Conservation (phyloP, 1,140 invertebrate species). For the Aricia agestis region DNA sequence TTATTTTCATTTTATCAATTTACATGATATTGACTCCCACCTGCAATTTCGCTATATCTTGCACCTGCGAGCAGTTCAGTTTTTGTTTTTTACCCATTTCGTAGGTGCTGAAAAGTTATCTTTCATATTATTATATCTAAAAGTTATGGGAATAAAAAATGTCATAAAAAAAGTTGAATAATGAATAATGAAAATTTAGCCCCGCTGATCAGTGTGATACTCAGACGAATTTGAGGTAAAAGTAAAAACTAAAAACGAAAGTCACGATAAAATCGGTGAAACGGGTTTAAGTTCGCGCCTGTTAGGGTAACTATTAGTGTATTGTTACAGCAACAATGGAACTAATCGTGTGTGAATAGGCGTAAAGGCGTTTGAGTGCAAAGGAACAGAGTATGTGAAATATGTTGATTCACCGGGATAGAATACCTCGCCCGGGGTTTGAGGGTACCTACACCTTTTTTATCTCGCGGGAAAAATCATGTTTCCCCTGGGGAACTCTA, state of each 20-base stretch:
- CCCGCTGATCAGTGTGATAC: too few species aligned
- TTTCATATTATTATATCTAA: too few species aligned
- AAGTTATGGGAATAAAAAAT: too few species aligned
- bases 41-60: too few species aligned
- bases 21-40: too few species aligned
- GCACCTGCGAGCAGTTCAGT: too few species aligned
- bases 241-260: background rate
- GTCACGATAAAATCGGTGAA: background rate
- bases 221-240: background rate
- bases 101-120: too few species aligned
- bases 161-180: too few species aligned
- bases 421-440: background rate
- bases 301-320: conserved; percentile 2
- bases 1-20: too few species aligned
- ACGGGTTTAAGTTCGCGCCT: conserved; percentile 5
- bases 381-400: background rate
- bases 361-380: background rate
- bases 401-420: background rate
- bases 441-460: background rate
- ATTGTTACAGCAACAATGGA: conserved; percentile 12
- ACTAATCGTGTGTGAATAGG: conserved; percentile 11
- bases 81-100: too few species aligned
- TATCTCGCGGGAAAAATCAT: background rate
- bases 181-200: too few species aligned
- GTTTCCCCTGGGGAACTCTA: background rate